Evolutionary conservation across 2,888 invertebrate genomes (phyloP).

Genomic region (Thymelicus sylvestris): DNA sequence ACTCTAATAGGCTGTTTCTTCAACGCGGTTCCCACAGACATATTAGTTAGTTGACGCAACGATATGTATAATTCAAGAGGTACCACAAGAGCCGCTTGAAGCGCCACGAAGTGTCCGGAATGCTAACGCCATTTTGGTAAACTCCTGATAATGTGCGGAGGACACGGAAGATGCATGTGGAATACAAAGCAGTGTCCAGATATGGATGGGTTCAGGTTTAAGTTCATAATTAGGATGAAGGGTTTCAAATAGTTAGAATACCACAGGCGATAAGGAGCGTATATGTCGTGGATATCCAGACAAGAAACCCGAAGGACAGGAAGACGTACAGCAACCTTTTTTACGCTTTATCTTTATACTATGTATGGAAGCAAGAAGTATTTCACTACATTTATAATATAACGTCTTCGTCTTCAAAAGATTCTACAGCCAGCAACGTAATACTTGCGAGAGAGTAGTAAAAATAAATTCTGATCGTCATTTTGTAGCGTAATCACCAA

Average conservation of each 20-base stretch:
- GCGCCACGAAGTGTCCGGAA: slow-evolving; percentile 56
- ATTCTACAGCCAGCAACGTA: slow-evolving; percentile 5
- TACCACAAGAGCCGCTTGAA: slow-evolving; percentile 50
- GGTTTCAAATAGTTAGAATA: slow-evolving; percentile 1
- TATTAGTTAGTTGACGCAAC: slow-evolving; percentile 42
- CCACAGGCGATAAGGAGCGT: slow-evolving; percentile 7
- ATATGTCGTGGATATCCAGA: background rate
- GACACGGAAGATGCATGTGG: slow-evolving; percentile 44
- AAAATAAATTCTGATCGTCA: slow-evolving; percentile 6
- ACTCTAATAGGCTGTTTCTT: slow-evolving; percentile 37
- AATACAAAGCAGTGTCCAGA: slow-evolving; percentile 26
- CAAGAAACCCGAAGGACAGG: background rate
- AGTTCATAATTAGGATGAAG: slow-evolving; percentile 23
- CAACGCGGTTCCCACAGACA: slow-evolving; percentile 40
- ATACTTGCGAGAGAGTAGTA: slow-evolving; percentile 15
- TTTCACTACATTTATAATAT: background rate
- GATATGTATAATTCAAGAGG: slow-evolving; percentile 67
- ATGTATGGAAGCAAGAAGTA: too few species aligned
- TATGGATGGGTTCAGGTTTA: slow-evolving; percentile 24
- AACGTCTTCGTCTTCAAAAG: background rate
- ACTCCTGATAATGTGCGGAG: slow-evolving; percentile 52
- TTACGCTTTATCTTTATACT: background rate
- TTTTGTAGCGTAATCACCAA: slow-evolving; percentile 24
- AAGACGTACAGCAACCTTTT: background rate
- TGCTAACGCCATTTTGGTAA: slow-evolving; percentile 60